These are phyloP conservation scores for Cladopsammia gracilis DNA, from an alignment of 64 coral and sea anemone species.

Conservation along the genomic window DNA sequence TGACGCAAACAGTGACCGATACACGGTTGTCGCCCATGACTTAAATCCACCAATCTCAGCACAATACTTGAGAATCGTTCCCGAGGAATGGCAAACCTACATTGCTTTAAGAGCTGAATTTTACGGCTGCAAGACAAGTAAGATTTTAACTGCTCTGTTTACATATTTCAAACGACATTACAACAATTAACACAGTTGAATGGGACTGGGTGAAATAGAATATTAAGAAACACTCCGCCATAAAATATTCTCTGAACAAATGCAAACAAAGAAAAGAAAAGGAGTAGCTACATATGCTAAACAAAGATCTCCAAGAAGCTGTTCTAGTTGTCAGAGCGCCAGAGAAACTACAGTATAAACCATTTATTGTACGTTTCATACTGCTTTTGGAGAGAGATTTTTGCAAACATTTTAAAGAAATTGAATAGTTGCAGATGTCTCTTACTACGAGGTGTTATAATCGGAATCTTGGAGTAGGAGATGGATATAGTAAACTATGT, in stretches of 20 bases:
- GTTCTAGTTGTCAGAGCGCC: not conserved
- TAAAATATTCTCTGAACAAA: no score
- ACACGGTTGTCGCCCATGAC: constrained; percentile 6
- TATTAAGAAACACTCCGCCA: no score
- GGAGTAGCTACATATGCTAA: no score
- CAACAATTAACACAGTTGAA: no score
- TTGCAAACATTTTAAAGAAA: not conserved
- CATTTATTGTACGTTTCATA: not conserved
- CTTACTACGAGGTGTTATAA: not conserved
- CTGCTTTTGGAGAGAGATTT: not conserved
- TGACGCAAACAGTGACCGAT: not conserved
- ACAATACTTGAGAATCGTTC: constrained; percentile 31
- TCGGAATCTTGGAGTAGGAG: not conserved
- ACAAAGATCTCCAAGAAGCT: not conserved
- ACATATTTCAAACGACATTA: not conserved
- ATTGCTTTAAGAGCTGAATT: constrained; percentile 42
- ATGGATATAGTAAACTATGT: constrained; percentile 12
- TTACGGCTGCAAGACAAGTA: constrained; percentile 29
- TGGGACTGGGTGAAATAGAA: no score
- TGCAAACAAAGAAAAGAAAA: no score
- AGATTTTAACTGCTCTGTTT: not conserved
- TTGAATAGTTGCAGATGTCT: not conserved
- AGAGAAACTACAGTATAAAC: not conserved
- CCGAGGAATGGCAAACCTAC: constrained; percentile 1
- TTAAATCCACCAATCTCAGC: constrained; percentile 5